Percentiles rank a stretch among this genome's conserved stretches.
These are phyloP conservation scores for Oligia latruncula DNA, from an alignment of 2,888 invertebrate species.

Conservation along the genomic window DNA sequence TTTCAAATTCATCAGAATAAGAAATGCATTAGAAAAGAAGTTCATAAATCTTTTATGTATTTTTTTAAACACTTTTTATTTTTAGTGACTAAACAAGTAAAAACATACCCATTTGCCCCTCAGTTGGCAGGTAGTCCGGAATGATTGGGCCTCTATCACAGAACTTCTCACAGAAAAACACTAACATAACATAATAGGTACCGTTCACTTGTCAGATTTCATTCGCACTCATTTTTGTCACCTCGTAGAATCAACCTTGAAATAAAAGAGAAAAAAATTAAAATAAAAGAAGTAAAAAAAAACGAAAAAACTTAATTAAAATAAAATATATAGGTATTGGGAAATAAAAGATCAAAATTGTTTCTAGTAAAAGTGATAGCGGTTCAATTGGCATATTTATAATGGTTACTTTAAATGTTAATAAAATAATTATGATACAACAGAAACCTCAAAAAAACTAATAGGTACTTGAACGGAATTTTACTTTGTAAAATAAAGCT, in stretches of 20 bases:
- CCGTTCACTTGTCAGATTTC: conserved; percentile 68
- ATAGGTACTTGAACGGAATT: neutral
- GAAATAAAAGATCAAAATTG: conserved; percentile 24
- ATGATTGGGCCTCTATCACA: conserved; percentile 77
- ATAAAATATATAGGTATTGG: conserved; percentile 14
- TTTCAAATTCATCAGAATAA: neutral
- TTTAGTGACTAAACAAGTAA: neutral
- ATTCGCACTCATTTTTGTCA: conserved; percentile 73
- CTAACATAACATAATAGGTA: conserved; percentile 64
- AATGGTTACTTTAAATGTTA: neutral
- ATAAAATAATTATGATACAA: neutral
- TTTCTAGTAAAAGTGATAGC: conserved; percentile 50
- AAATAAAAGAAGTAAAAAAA: conserved; percentile 31
- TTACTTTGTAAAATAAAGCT: neutral
- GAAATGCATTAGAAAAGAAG: neutral
- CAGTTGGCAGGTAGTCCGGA: conserved; percentile 84
- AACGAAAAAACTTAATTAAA: neutral
- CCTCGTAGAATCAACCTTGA: conserved; percentile 70
- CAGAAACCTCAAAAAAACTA: neutral
- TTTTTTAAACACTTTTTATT: neutral
- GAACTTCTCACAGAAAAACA: conserved; percentile 74
- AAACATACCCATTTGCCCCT: conserved; percentile 87
- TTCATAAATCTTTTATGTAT: neutral
- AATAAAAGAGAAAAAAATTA: conserved; percentile 70
- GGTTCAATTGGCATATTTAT: conserved; percentile 57